Base-by-base conservation (phyloP, 2,113 vertebrate species). In the Nansenia antarctica region DNA sequence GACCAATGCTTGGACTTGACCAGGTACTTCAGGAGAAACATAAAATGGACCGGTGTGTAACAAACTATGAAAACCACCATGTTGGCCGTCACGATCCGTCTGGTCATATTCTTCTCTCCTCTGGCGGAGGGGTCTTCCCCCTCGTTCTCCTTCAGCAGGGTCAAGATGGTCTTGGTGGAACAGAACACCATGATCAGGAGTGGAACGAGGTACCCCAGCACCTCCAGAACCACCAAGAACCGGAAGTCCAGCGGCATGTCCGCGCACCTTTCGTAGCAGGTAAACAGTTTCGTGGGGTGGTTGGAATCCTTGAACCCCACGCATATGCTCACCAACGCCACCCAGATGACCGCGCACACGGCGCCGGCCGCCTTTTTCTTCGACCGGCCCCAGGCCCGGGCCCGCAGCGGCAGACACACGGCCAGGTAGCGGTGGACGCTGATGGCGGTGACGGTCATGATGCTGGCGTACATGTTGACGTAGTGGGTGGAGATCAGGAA, bases 381-480 rank as follows among this genome's bases (percentile, higher is more conserved):
- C 65, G n/a, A 42, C 22, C 55, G 64, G n/a, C n/a, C n/a, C 65
- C 76, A 73, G 0, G 45, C 34, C 34, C 78, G 84, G 45, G 61
- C 31, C 12, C 32, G 63, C 57, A 90, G 54, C 0, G 90, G 91
- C 53, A 90, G 90, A 63, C 30, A 86, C 52, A 92, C 31, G 0
- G 18, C 34, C n/a, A 89, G 14, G 52, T 78, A 90, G 20, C 90
- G 85, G 2, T 91, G 87, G 32, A 86, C 9, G 15, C 90, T 89
- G 82, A 92, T 86, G 72, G 82, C 86, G 0, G 62, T 57, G 9
- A 78, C 82, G 18, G 83, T 90, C 62, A 86, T 14, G 45, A 92
- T 90, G 77, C 92, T 91, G 64, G 77, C 69, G 32, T 91, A 92
- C 89, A 91, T 91, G 86, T 90, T 93, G 47, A 71, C 15, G 73